phyloP scores from a whole-genome alignment of 2,888 invertebrate species.

The Calliopum simillimum region DNA sequence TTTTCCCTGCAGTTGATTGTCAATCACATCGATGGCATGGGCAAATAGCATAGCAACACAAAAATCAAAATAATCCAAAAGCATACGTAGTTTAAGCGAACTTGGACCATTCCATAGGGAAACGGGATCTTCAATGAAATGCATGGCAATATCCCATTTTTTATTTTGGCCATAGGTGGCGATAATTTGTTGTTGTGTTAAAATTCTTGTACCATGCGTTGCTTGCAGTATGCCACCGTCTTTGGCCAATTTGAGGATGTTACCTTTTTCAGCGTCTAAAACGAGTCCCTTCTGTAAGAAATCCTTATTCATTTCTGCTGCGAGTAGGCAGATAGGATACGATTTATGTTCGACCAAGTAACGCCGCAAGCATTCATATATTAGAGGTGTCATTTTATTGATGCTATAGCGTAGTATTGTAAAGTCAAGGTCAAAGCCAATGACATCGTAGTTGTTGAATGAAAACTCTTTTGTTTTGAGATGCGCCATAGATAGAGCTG shows the following conservation, averaged over 20 bases:
- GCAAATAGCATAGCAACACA: slow-evolving; percentile 76
- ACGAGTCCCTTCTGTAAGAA: slow-evolving; percentile 80
- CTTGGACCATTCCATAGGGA: slow-evolving; percentile 74
- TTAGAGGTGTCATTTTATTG: slow-evolving; percentile 72
- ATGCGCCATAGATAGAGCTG: neutral
- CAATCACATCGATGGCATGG: slow-evolving; percentile 74
- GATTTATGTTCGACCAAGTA: slow-evolving; percentile 73
- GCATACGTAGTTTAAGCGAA: slow-evolving; percentile 72
- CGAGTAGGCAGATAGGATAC: slow-evolving; percentile 69
- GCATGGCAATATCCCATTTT: slow-evolving; percentile 70
- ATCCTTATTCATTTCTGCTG: slow-evolving; percentile 68
- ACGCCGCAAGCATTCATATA: slow-evolving; percentile 72
- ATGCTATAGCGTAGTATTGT: slow-evolving; percentile 79
- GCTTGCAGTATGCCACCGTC: slow-evolving; percentile 75
- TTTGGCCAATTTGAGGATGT: slow-evolving; percentile 73
- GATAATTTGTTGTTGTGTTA: slow-evolving; percentile 70
- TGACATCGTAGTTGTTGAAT: slow-evolving; percentile 58
- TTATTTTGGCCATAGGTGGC: slow-evolving; percentile 71
- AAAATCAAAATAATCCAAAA: slow-evolving; percentile 81
- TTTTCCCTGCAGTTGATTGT: slow-evolving; percentile 65
- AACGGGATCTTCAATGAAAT: slow-evolving; percentile 71
- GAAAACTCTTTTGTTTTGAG: slow-evolving; percentile 55
- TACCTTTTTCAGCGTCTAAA: slow-evolving; percentile 75
- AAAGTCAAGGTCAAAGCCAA: slow-evolving; percentile 79
- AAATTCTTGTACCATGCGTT: slow-evolving; percentile 74